Base-by-base conservation (phyloP, 2,797 vertebrate species). In the Parotocinclus haroldoi region DNA sequence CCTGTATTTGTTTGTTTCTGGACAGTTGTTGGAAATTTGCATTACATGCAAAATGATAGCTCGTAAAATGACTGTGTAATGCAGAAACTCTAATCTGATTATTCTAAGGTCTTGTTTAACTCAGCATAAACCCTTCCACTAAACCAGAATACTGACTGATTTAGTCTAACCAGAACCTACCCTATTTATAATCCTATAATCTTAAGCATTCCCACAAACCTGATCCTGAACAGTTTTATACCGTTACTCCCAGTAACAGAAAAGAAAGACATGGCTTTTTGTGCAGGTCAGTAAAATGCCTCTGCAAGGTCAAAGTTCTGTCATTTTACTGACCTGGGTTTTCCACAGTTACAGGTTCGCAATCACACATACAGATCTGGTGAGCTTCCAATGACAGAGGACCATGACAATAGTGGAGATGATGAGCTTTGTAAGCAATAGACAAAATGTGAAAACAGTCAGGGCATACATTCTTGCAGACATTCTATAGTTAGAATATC, bases 311-410 rank as follows among this genome's bases (percentile, higher is more conserved):
- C 56, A 49, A 3, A 42, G 56, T 18, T 60, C 46, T 60, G 45
- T 11, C 49, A 42, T 48, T 70, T 69, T 50, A 50, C 68, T 53
- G 46, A 40, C 51, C 40, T n/a, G 19, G 50, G 19, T 58, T 70
- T 48, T 18, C 13, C 16, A 13, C 12, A 52, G 18, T 57, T 57
- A 63, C 48, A 40, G 17, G 10, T 10, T 40, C 12, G 19, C 40
- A 51, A 36, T 39, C 65, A 57, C 27, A 68, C 16, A 58, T 27
- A 27, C 27, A 27, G 27, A 27, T 5, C 27, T 16, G 48, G 56
- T 38, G 45, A 62, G 54, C 56, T 78, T 71, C 71, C 61, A 69
- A 16, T 44, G 17, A 46, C 39, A 9, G n/a, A 73, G 62, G 48
- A 27, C 44, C 52, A 63, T 52, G n/a, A 56, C 45, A 71, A 65